Evolutionary conservation across 2,797 vertebrate species (phyloP), one percentile per base, ranked within the genome.

Genomic region (Clarias laeviceps): DNA sequence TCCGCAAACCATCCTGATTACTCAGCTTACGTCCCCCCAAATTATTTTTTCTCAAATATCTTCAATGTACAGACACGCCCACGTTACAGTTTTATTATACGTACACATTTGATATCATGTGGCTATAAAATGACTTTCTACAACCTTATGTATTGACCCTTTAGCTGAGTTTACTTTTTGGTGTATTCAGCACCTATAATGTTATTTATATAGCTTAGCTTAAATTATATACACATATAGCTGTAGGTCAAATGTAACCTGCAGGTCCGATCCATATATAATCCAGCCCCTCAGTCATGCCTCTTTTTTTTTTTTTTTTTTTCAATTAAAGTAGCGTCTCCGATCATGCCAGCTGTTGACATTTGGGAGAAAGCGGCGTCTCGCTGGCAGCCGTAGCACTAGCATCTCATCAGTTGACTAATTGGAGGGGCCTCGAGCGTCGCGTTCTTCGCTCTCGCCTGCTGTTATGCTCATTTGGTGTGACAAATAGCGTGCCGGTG

Each of bases 401-500:
- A 84, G 86, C 84, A 76, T 82, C 84, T 80, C 86, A 84, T 88
- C 87, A 82, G 88, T 81, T 89, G 87, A 85, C 89, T 90, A 90
- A 90, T 90, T 90, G 88, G 90, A 84, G 80, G 85, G 90, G 89
- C 90, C 85, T 85, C 88, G 50, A 85, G 84, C 84, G 34, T 69
- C 34, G 87, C 68, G 84, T 82, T 88, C 84, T 70, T 80, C 84
- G 73, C 88, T 80, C 86, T 90, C n/a, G 90, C 88, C 90, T 68
- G 73, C 88, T 94, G 86, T 93, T 90, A 89, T 88, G 85, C 90
- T 90, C 91, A 85, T 93, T 94, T 91, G 87, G 84, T 89, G 5
- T 92, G 93, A 93, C 92, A 94, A 93, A 93, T 90, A 89, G 81
- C 24, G 15, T 56, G 70, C 91, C 89, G 87, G 87, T 88, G 72